These are phyloP conservation scores for Daktulosphaira vitifoliae DNA, from an alignment of 1,140 invertebrate species.

Conservation along the genomic window DNA sequence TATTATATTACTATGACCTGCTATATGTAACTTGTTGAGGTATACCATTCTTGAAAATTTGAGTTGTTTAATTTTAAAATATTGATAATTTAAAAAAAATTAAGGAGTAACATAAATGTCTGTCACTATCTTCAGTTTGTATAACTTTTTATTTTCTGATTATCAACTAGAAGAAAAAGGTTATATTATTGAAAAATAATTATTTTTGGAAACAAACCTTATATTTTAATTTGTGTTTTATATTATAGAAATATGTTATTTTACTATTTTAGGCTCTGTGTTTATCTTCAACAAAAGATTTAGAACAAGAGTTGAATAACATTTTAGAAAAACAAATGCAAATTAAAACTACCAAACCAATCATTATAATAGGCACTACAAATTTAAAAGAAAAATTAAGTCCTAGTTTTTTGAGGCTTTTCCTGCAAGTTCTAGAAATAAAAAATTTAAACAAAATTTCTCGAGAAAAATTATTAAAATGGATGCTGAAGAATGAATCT, in stretches of 20 bases:
- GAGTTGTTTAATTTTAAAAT: not conserved
- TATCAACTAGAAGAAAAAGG: too few species aligned
- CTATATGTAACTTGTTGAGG: too few species aligned
- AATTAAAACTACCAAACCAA: not conserved
- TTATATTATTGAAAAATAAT: too few species aligned
- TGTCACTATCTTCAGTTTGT: too few species aligned
- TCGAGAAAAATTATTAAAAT: conserved; percentile 22
- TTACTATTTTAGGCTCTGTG: not conserved
- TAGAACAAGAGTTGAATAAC: conserved; percentile 10
- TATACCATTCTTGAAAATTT: too few species aligned
- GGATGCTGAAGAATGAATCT: conserved; percentile 16
- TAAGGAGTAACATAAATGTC: too few species aligned
- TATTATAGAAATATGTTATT: not conserved
- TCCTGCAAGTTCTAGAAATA: not conserved
- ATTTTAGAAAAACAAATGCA: conserved; percentile 1
- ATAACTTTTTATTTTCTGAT: too few species aligned
- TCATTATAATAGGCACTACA: conserved; percentile 15
- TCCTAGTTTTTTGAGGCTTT: conserved; percentile 15
- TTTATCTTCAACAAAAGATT: conserved; percentile 6
- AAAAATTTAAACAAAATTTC: not conserved
- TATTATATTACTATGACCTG: too few species aligned
- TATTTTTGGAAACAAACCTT: too few species aligned
- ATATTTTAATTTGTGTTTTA: too few species aligned
- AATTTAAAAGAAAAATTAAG: conserved; percentile 12
- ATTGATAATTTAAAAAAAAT: not conserved